Evolutionary conservation across 1,140 invertebrate species (phyloP).

Genomic region (Drosophila prosaltans): DNA sequence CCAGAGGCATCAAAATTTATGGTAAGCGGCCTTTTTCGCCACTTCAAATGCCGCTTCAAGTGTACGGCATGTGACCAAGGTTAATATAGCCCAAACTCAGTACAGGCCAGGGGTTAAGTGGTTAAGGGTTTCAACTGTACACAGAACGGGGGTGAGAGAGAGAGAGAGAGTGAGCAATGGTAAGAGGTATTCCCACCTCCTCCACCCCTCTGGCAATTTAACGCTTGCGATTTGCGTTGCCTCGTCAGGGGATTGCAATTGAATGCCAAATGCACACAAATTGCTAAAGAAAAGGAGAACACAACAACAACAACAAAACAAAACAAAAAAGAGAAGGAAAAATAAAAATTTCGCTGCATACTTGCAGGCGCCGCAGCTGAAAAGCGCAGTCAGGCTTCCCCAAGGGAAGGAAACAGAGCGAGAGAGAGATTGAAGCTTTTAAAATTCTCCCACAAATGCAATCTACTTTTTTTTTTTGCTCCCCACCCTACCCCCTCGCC

Average conservation of each 20-base stretch:
- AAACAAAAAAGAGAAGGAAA: background rate
- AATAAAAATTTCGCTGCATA: conserved; percentile 51
- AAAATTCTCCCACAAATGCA: conserved; percentile 79
- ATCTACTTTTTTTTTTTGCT: conserved; percentile 60
- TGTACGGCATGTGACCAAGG: conserved; percentile 44
- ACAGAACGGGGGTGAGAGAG: background rate
- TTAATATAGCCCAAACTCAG: conserved; percentile 39
- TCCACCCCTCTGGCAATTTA: conserved; percentile 64
- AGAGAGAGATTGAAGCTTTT: conserved; percentile 56
- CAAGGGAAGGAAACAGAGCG: conserved; percentile 7
- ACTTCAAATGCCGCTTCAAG: conserved; percentile 51
- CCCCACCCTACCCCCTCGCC: too few relatives aligned
- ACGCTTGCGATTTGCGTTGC: conserved; percentile 69
- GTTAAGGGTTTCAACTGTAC: background rate
- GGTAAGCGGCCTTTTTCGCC: conserved; percentile 51
- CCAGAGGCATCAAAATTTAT: conserved; percentile 42
- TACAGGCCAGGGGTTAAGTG: conserved; percentile 7
- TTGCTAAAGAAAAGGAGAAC: conserved; percentile 44
- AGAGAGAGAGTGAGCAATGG: conserved; percentile 12
- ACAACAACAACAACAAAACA: conserved; percentile 2
- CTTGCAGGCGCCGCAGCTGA: conserved; percentile 42
- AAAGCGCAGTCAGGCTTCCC: conserved; percentile 46
- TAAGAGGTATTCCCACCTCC: too few relatives aligned
- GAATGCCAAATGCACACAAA: conserved; percentile 79
- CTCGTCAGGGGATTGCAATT: conserved; percentile 56